Base-by-base conservation (phyloP, 2,113 vertebrate genomes). In the Tachysurus vachellii region DNA sequence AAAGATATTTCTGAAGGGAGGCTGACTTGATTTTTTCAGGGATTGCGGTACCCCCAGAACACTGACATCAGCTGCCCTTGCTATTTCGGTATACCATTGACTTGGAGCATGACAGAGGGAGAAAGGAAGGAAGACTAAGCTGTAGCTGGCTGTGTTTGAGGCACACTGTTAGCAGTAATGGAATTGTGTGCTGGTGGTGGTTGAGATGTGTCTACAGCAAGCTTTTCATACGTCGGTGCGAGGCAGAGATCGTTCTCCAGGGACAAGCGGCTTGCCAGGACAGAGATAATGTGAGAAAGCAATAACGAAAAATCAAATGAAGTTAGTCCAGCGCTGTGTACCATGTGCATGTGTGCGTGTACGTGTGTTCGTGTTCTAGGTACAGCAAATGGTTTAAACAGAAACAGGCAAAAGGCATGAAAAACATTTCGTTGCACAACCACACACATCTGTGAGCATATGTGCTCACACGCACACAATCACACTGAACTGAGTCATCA, bases 271-370 rank as follows among this genome's bases (percentile, higher is more conserved):
- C 36, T 85, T 89, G 91, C 89, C 89, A 85, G 82, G 76, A 85
- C 85, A 83, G 85, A 90, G 91, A 92, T 90, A 88, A 86, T 75
- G 83, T 80, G 82, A 86, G 90, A 88, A 89, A 89, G 92, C 86
- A 90, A 92, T 90, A 92, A 92, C 86, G 87, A 82, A 88, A 86
- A 90, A 93, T 93, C 88, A 92, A 91, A 94, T 87, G 76, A 89
- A 86, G 88, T 73, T 85, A 88, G 88, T 90, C 82, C 71, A 21
- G 83, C 79, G 81, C 80, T 26, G 28, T 80, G 79, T 4, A 68
- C 56, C 77, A 50, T 61, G 57, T 87, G 84, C 21, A 73, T 50
- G 54, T 64, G 61, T 54, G 56, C 73, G 66, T 75, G 64, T 42
- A 36, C 36, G 36, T 36, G n/a, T n/a, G 88, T 56, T 79, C 87